phyloP scores from a whole-genome alignment of 2,888 invertebrate genomes.

The Calameuta idolon region DNA sequence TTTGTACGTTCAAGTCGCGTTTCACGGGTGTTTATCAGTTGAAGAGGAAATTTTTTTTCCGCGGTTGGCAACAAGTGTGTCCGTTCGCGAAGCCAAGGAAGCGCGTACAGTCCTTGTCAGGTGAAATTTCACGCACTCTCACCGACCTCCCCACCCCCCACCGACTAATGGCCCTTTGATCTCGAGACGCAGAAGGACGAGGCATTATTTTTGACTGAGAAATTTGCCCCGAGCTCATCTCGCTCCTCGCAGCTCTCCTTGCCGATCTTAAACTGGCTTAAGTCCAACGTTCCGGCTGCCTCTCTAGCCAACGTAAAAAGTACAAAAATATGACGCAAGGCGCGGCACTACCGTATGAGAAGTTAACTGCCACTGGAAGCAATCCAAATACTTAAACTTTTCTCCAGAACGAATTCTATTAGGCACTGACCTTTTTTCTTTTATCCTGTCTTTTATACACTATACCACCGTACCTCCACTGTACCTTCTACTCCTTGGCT shows the following conservation, averaged over 20 bases:
- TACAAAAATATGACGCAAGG: slow-evolving; percentile 26
- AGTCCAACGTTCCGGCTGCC: slow-evolving; percentile 49
- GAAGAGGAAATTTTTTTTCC: not conserved
- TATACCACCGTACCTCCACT: too few relatives aligned
- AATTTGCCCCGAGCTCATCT: not conserved
- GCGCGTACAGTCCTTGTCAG: not conserved
- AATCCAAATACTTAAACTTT: slow-evolving; percentile 53
- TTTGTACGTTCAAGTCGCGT: not conserved
- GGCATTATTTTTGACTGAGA: not conserved
- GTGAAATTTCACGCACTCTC: not conserved
- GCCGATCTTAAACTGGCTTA: slow-evolving; percentile 45
- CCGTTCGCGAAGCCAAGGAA: not conserved
- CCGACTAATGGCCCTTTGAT: not conserved
- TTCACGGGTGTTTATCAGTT: too few relatives aligned
- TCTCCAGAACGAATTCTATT: slow-evolving; percentile 37
- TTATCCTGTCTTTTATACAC: too few relatives aligned
- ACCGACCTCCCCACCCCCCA: not conserved
- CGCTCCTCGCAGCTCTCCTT: not conserved
- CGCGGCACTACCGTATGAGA: slow-evolving; percentile 32
- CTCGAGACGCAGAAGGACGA: not conserved
- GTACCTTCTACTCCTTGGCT: not conserved
- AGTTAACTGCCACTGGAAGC: slow-evolving; percentile 49
- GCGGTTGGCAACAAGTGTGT: not conserved
- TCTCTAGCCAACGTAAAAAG: slow-evolving; percentile 40
- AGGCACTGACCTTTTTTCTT: not conserved